phyloP scores from a whole-genome alignment of 1,140 invertebrate species.

The Drosophila serrata region DNA sequence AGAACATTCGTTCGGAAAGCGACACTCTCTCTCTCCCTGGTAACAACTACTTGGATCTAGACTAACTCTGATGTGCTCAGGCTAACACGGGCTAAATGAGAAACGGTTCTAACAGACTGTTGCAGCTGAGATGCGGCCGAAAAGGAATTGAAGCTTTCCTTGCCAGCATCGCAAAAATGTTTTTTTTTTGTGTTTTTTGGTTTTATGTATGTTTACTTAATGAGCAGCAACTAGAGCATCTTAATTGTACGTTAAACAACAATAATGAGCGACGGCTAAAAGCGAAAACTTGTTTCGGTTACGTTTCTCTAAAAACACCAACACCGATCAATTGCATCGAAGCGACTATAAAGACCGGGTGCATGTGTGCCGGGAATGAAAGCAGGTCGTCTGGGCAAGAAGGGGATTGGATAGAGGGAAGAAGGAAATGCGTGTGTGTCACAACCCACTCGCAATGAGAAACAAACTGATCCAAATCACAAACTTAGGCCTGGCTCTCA shows the following conservation, averaged over 20 bases:
- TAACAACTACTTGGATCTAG: slow-evolving; percentile 56
- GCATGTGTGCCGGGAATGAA: slow-evolving; percentile 39
- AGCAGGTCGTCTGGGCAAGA: slow-evolving; percentile 44
- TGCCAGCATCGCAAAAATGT: slow-evolving; percentile 31
- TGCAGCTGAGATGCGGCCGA: slow-evolving; percentile 38
- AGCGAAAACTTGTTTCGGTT: slow-evolving; percentile 26
- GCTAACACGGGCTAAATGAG: slow-evolving; percentile 50
- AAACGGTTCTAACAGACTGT: slow-evolving; percentile 35
- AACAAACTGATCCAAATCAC: slow-evolving; percentile 58
- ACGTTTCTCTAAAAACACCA: slow-evolving; percentile 49
- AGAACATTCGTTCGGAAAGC: slow-evolving; percentile 46
- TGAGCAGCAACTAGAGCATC: slow-evolving; percentile 59
- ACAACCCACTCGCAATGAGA: slow-evolving; percentile 59
- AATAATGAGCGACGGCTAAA: slow-evolving; percentile 70
- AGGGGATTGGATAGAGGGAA: slow-evolving; percentile 1
- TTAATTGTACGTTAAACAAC: slow-evolving; percentile 67
- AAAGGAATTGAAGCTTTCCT: slow-evolving; percentile 58
- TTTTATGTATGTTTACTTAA: slow-evolving; percentile 25
- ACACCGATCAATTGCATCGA: slow-evolving; percentile 44
- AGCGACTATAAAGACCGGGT: slow-evolving; percentile 30
- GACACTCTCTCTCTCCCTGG: slow-evolving; percentile 17
- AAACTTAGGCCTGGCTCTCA: slow-evolving; percentile 80
- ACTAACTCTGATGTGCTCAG: slow-evolving; percentile 53
- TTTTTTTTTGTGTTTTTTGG: slow-evolving; percentile 16
- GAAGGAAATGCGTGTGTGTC: background rate